These are phyloP conservation scores for Urosaurus nigricauda DNA, from an alignment of 2,797 vertebrate genomes.

Conservation along the genomic window DNA sequence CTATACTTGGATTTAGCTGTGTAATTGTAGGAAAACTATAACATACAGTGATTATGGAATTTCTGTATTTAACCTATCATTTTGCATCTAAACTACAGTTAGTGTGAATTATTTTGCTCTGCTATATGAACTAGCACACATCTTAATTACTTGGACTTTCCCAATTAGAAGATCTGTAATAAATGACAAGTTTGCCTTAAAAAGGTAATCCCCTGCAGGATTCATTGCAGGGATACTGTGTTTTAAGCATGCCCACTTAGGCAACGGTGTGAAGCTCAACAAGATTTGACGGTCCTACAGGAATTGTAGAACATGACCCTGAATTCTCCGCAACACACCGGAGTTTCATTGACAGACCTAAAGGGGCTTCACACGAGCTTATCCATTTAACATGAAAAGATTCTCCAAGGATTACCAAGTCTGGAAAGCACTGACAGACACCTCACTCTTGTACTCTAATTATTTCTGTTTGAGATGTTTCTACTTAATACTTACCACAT, in stretches of 20 bases:
- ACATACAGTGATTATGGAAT: too few relatives aligned
- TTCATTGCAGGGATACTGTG: background rate
- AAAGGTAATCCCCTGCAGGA: background rate
- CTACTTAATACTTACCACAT: conserved; percentile 87
- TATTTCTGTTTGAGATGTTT: conserved; percentile 4
- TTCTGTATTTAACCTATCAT: background rate
- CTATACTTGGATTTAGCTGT: too few relatives aligned
- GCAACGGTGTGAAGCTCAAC: background rate
- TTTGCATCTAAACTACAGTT: background rate
- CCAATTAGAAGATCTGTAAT: background rate
- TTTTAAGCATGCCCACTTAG: background rate
- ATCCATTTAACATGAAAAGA: background rate
- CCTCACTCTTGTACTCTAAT: background rate
- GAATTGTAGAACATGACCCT: background rate
- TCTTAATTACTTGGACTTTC: background rate
- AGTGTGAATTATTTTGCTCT: background rate
- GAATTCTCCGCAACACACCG: background rate
- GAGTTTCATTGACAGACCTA: too few relatives aligned
- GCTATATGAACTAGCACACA: background rate
- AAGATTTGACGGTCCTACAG: background rate
- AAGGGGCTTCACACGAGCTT: background rate
- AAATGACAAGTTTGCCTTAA: background rate
- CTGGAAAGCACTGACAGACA: background rate
- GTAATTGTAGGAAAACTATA: too few relatives aligned
- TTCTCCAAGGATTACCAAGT: background rate